Conservation (phyloP, 2,113 vertebrate species). For the Zosterops hypoxanthus region DNA sequence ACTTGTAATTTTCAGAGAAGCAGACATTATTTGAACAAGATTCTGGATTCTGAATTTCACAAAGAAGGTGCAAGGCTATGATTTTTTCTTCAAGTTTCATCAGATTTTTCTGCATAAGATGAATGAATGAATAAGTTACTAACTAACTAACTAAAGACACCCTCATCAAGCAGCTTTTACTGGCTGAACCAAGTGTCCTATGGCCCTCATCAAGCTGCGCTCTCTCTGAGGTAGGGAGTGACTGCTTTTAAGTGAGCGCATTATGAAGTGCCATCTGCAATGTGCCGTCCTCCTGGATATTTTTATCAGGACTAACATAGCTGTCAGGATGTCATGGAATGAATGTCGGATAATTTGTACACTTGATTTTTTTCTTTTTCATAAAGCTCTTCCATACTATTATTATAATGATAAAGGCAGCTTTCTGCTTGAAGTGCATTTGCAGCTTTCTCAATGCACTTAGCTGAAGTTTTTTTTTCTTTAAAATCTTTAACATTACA, state of each 20-base stretch:
- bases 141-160: constrained; percentile 20
- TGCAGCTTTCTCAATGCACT: background rate
- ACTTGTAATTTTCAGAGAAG: background rate
- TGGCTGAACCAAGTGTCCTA: constrained; percentile 61
- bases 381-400: constrained; percentile 21
- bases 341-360: constrained; percentile 60
- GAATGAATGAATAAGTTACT: constrained; percentile 52
- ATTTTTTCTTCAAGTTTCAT: constrained; percentile 41
- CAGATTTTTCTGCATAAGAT: constrained; percentile 40
- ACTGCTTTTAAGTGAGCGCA: constrained; percentile 44
- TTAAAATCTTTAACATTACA: constrained; percentile 4
- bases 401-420: constrained; percentile 38
- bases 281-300: constrained; percentile 58
- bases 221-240: constrained; percentile 50
- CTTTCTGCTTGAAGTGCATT: constrained; percentile 33
- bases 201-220: constrained; percentile 59
- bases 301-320: constrained; percentile 69
- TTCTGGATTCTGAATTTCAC: background rate
- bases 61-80: constrained; percentile 26
- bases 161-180: constrained; percentile 64
- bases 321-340: constrained; percentile 65
- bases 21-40: background rate
- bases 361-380: constrained; percentile 17
- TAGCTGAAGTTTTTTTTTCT: background rate
- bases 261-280: constrained; percentile 66